phyloP scores from a whole-genome alignment of 2,113 vertebrate genomes.

The Ancistrus triradiatus region DNA sequence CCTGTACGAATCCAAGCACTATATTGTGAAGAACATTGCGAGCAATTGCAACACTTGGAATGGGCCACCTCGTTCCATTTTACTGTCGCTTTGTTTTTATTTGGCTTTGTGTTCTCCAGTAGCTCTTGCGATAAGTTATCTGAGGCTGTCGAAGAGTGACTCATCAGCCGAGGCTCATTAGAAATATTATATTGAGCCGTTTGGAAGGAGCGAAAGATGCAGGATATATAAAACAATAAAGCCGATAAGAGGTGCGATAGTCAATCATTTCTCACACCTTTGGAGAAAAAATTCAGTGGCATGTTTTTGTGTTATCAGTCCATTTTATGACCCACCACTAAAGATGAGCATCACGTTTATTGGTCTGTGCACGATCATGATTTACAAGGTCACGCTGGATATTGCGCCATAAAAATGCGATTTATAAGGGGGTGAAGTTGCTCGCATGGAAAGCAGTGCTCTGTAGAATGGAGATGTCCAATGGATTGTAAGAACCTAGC shows the following conservation, averaged over 20 bases:
- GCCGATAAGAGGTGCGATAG: slow-evolving; percentile 57
- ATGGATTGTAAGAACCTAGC: too few relatives aligned
- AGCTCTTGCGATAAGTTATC: slow-evolving; percentile 66
- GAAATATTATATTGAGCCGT: slow-evolving; percentile 37
- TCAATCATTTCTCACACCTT: slow-evolving; percentile 64
- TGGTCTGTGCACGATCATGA: slow-evolving; percentile 37
- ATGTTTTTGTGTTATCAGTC: slow-evolving; percentile 47
- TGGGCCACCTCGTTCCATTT: slow-evolving; percentile 12
- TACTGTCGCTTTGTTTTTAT: slow-evolving; percentile 42
- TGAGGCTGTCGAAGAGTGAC: slow-evolving; percentile 44
- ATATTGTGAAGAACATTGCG: too few relatives aligned
- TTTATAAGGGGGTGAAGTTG: too few relatives aligned
- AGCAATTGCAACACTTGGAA: neutral
- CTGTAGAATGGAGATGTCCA: too few relatives aligned
- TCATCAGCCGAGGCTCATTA: slow-evolving; percentile 67
- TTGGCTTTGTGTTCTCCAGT: slow-evolving; percentile 57
- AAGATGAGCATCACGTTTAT: slow-evolving; percentile 45
- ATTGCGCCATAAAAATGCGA: slow-evolving; percentile 28
- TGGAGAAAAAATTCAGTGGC: too few relatives aligned
- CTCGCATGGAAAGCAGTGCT: too few relatives aligned
- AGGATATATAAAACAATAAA: slow-evolving; percentile 54
- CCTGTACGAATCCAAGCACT: too few relatives aligned
- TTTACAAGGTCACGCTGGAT: slow-evolving; percentile 37
- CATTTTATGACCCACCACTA: slow-evolving; percentile 57
- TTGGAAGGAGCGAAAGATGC: slow-evolving; percentile 37